Base-by-base conservation (phyloP, 2,888 invertebrate genomes). In the Buathra laborator region DNA sequence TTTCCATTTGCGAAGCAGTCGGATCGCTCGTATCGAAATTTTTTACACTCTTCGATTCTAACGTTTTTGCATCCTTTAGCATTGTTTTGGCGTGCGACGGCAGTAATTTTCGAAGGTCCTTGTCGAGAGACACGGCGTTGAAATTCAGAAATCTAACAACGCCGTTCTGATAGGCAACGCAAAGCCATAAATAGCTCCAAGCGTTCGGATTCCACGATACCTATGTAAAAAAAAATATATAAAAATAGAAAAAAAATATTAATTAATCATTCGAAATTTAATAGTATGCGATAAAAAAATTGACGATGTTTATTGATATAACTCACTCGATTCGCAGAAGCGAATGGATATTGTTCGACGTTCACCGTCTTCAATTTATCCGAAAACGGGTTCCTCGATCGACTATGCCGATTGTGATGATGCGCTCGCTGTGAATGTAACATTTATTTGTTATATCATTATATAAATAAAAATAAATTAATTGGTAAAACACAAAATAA, bases 121-220 rank as follows among this genome's bases (percentile, higher is more conserved):
- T 62, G 0, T 81, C 37, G 56, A 83, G 74, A 2, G 89, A 87
- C 86, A 91, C 86, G 3, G 86, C 88, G 77, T 89, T 92, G 43
- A 93, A 92, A 79, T 90, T 88, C 56, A 93, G 86, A 37, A 94
- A 84, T 79, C 94, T 89, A 24, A 94, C 91, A 19, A 95, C 88
- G 7, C 95, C 95, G 84, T 94, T 94, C 85, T 94, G 94, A 68
- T 94, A 94, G 12, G 94, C 94, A 7, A 90, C 90, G 32, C 94
- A 93, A 1, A 95, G 83, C 94, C 94, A 94, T 16, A 94, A 88
- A 86, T 94, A 94, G 85, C 94, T 94, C 88, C 93, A 93, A 7
- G 91, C 81, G 86, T 95, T 95, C n/a, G 94, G 94, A 89, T 94
- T 95, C 94, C 94, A 95, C 1, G 93, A 87, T 19, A 94, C 90